A percentile compares a stretch with the other conserved stretches of the same genome.
Evolutionary conservation across 2,113 vertebrate genomes (phyloP).

Genomic region (Pteruthius melanotis): DNA sequence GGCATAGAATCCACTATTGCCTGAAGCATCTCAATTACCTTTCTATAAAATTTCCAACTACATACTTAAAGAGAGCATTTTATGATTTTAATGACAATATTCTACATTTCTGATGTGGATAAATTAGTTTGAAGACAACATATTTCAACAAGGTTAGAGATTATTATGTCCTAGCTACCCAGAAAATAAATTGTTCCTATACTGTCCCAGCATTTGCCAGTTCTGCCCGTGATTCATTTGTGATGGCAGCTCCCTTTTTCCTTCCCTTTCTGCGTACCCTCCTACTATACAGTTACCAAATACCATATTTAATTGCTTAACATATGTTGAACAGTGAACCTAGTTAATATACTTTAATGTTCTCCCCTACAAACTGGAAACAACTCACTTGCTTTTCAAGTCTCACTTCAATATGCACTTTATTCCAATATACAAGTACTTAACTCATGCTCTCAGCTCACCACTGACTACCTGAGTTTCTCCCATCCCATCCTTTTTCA

Average conservation of each 20-base stretch:
- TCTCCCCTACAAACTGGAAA: not conserved
- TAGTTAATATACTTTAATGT: not conserved
- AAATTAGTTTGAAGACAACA: slow-evolving; percentile 52
- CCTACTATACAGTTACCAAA: not conserved
- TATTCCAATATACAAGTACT: not conserved
- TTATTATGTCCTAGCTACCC: not conserved
- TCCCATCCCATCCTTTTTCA: not conserved
- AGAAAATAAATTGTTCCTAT: not conserved
- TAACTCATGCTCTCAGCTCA: not conserved
- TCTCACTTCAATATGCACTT: not conserved
- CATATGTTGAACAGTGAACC: not conserved
- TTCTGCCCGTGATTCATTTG: not conserved
- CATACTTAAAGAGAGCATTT: slow-evolving; percentile 57
- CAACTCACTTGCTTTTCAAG: not conserved
- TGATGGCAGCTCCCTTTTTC: not conserved
- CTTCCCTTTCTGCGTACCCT: not conserved
- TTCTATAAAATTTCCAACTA: slow-evolving; percentile 56
- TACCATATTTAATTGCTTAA: not conserved
- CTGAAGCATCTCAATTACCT: slow-evolving; percentile 68
- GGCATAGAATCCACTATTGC: slow-evolving; percentile 6
- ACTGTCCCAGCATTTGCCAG: not conserved
- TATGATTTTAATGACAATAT: slow-evolving; percentile 58
- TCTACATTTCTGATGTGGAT: slow-evolving; percentile 44
- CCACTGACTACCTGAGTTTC: not conserved
- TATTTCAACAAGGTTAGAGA: slow-evolving; percentile 35